Base-by-base conservation (phyloP, 2,797 vertebrate genomes). In the Ciconia nigra region DNA sequence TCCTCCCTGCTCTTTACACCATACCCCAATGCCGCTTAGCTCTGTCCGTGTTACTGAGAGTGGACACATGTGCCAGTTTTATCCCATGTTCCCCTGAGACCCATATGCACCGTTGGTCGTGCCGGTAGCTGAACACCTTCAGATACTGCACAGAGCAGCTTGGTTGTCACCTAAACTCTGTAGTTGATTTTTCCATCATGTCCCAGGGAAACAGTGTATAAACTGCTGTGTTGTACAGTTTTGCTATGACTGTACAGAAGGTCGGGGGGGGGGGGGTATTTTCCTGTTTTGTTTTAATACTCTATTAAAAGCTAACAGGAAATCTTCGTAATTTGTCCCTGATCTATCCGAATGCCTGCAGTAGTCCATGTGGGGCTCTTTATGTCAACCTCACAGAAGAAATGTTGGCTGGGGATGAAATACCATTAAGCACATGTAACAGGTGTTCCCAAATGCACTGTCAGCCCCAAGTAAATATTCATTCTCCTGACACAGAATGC, bases 391-490 rank as follows among this genome's bases (percentile, higher is more conserved):
- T 94, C 82, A 42, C 17, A 71, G 78, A 77, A 88, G 67, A 39
- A 82, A 66, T n/a, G 14, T 72, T 66, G 63, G 18, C 77, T 73
- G 47, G 33, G 47, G 14, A 72, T 88, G 55, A 82, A 87, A 92
- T 87, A 71, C 26, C 18, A 15, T 92, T 86, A 89, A 69, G 39
- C 63, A 79, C 6, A 3, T 65, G 18, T 80, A 87, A 89, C 51
- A 81, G 52, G 55, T 90, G 37, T 93, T 97, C 82, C 87, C 80
- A 84, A 87, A 78, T 73, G 63, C 78, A 66, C 58, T 70, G 86
- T 85, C 79, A 85, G 51, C n/a, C 83, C 35, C 52, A 46, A 73
- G 95, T 96, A 96, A 93, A 87, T 90, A 86, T 79, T 92, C 31
- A 79, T 93, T 92, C 65, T 80, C 15, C 86, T 97, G 58, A 91